Evolutionary conservation across 1,140 invertebrate species (phyloP).

Genomic region (Ctenoplectra terminalis): DNA sequence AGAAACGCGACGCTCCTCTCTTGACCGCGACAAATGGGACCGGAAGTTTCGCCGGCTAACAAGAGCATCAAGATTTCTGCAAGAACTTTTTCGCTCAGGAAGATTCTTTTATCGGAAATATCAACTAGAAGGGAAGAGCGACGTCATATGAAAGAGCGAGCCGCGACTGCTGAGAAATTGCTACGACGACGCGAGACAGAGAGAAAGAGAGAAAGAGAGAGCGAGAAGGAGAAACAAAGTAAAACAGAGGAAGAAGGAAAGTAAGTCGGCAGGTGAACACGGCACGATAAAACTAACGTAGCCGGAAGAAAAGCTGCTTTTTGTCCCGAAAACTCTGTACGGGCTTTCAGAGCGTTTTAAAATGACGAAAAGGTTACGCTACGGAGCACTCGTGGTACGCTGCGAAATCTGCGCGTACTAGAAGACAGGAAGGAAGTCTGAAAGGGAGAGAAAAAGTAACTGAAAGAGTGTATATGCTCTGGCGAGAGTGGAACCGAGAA

Average conservation of each 20-base stretch:
- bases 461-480: conserved; percentile 34
- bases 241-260: background rate
- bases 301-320: conserved; percentile 60
- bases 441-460: conserved; percentile 42
- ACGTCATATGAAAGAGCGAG: conserved; percentile 25
- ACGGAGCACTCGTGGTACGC: conserved; percentile 59
- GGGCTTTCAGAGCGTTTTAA: conserved; percentile 62
- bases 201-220: background rate
- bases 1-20: background rate
- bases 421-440: conserved; percentile 32
- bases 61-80: conserved; percentile 10
- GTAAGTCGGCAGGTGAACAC: conserved; percentile 50
- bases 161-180: conserved; percentile 27
- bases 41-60: background rate
- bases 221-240: background rate
- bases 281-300: conserved; percentile 51
- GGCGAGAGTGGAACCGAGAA: background rate
- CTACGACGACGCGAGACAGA: background rate
- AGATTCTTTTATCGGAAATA: conserved; percentile 52
- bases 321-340: conserved; percentile 61
- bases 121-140: background rate
- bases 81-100: conserved; percentile 4
- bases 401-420: conserved; percentile 58
- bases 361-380: conserved; percentile 66
- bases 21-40: conserved; percentile 12